Percentiles rank a stretch among this genome's conserved stretches.
Evolutionary conservation across 2,113 vertebrate genomes (phyloP).

Genomic region (Thymallus thymallus): DNA sequence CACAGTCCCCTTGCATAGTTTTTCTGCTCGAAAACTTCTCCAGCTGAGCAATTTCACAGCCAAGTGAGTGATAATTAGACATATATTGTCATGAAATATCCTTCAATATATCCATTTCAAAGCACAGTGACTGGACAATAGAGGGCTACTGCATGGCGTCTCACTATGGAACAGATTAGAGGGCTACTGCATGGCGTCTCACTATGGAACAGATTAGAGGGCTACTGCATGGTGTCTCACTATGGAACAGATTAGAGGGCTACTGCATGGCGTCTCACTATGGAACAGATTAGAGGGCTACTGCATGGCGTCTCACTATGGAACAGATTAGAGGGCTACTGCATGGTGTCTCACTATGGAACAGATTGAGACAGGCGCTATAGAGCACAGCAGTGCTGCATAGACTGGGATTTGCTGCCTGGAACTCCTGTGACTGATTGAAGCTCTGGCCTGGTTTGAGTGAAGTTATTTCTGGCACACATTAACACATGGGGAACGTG

Average conservation of each 20-base stretch:
- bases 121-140: not conserved
- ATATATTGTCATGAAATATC: not conserved
- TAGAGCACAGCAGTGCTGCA: conserved; percentile 28
- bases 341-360: not conserved
- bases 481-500: conserved; percentile 57
- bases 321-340: conserved; percentile 45
- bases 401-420: conserved; percentile 37
- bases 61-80: not conserved
- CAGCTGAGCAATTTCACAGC: not conserved
- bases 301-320: not conserved
- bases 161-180: no score
- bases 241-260: conserved; percentile 44
- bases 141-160: conserved; percentile 24
- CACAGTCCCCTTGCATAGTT: not conserved
- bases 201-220: conserved; percentile 38
- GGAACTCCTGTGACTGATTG: conserved; percentile 61
- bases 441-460: conserved; percentile 64
- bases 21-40: no score
- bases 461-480: conserved; percentile 68
- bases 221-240: conserved; percentile 17
- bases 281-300: conserved; percentile 46
- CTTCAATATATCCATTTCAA: not conserved
- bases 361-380: conserved; percentile 31
- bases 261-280: not conserved
- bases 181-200: conserved; percentile 22